Percentiles rank a stretch among this genome's conserved stretches.
phyloP scores from a whole-genome alignment of 2,797 vertebrate species.

The Vultur gryphus region DNA sequence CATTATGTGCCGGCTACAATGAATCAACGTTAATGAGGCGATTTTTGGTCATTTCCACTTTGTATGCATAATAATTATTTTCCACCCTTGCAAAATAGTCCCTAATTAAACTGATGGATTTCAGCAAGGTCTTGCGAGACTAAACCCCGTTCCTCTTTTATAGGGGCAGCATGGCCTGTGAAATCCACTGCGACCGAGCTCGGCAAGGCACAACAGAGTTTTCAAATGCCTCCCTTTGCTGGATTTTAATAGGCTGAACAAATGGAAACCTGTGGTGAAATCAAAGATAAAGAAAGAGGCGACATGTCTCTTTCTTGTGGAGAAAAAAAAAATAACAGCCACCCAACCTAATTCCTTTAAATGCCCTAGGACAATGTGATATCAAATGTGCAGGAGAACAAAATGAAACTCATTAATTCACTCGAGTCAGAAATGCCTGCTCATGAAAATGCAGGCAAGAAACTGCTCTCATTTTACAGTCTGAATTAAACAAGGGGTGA shows the following conservation, averaged over 20 bases:
- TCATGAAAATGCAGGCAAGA: background rate
- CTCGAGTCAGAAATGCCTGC: background rate
- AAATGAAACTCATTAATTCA: constrained; percentile 11
- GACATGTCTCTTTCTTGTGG: background rate
- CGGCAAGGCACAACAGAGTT: background rate
- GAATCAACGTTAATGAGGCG: constrained; percentile 47
- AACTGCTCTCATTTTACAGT: background rate
- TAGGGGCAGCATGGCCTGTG: background rate
- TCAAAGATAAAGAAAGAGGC: background rate
- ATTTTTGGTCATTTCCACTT: constrained; percentile 33
- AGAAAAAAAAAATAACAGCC: background rate
- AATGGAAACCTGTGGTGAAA: constrained; percentile 9
- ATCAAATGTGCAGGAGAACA: background rate
- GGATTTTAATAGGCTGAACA: constrained; percentile 22
- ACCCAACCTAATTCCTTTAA: background rate
- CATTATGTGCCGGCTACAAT: background rate
- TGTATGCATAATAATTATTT: constrained; percentile 11
- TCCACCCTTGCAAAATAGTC: background rate
- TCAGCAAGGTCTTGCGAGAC: background rate
- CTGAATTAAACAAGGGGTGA: background rate
- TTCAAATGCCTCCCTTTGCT: background rate
- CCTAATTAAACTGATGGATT: constrained; percentile 50
- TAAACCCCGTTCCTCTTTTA: background rate
- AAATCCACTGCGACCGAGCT: background rate
- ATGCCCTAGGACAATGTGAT: background rate